phyloP scores from a whole-genome alignment of 2,113 vertebrate genomes.

The Hiodon alosoides region DNA sequence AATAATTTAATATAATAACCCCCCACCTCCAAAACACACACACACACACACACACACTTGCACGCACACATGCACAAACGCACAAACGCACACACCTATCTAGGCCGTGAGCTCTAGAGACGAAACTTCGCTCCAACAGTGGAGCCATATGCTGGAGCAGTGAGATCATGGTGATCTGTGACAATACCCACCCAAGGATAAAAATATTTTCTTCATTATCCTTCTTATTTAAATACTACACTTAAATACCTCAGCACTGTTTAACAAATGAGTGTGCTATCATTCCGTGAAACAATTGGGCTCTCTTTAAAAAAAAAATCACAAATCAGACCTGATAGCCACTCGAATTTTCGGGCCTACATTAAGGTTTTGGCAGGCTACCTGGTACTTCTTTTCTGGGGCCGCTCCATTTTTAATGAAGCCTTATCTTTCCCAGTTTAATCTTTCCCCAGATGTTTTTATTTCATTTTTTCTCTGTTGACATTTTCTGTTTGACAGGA shows the following conservation, averaged over 20 bases:
- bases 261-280: background rate
- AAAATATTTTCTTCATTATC: background rate
- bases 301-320: background rate
- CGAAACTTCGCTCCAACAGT: background rate
- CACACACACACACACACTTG: too few relatives aligned
- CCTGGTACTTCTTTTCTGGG: constrained; percentile 61
- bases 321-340: background rate
- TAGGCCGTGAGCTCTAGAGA: background rate
- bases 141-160: background rate
- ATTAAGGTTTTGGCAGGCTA: constrained; percentile 21
- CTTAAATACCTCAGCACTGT: background rate
- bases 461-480: constrained; percentile 62
- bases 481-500: constrained; percentile 84
- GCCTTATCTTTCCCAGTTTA: constrained; percentile 73
- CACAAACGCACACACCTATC: background rate
- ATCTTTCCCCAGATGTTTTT: constrained; percentile 82
- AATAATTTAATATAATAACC: too few relatives aligned
- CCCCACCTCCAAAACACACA: too few relatives aligned
- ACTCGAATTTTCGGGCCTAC: background rate
- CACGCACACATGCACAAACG: too few relatives aligned
- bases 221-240: background rate
- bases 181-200: background rate
- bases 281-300: too few relatives aligned
- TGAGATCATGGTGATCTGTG: background rate
- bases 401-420: constrained; percentile 73